Conservation (phyloP, 2,797 vertebrate species). For the Malurus splendens region DNA sequence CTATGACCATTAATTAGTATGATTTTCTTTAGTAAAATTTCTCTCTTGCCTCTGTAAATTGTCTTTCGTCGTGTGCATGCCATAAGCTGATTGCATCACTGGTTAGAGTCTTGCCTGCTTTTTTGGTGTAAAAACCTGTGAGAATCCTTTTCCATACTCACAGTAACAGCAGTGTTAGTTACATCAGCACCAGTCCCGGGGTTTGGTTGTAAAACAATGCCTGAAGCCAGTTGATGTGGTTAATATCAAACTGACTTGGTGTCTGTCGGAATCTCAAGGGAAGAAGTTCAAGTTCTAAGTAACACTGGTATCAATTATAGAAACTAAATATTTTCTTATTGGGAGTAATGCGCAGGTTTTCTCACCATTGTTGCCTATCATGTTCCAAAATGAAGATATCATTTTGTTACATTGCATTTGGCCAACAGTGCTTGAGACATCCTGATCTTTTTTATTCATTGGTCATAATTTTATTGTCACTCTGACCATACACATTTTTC, state of each 20-base stretch:
- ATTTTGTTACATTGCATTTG: background rate
- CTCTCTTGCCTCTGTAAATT: background rate
- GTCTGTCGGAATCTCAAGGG: background rate
- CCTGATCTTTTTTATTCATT: background rate
- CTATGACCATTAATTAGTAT: background rate
- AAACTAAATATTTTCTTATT: background rate
- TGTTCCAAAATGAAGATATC: background rate
- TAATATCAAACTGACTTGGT: background rate
- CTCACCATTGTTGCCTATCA: background rate
- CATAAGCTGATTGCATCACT: background rate
- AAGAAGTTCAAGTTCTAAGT: background rate
- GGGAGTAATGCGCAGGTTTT: background rate
- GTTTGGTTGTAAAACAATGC: background rate
- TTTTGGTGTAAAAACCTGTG: background rate
- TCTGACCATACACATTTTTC: background rate
- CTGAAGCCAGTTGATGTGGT: background rate
- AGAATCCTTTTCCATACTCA: background rate
- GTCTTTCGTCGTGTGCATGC: background rate
- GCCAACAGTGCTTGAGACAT: background rate
- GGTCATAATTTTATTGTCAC: slow-evolving; percentile 5
- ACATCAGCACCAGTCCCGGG: background rate
- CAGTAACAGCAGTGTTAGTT: background rate
- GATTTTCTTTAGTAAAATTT: background rate
- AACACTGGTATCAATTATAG: background rate
- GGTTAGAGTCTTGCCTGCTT: background rate